Conservation (phyloP, 2,797 vertebrate genomes). For the Dermochelys coriacea region DNA sequence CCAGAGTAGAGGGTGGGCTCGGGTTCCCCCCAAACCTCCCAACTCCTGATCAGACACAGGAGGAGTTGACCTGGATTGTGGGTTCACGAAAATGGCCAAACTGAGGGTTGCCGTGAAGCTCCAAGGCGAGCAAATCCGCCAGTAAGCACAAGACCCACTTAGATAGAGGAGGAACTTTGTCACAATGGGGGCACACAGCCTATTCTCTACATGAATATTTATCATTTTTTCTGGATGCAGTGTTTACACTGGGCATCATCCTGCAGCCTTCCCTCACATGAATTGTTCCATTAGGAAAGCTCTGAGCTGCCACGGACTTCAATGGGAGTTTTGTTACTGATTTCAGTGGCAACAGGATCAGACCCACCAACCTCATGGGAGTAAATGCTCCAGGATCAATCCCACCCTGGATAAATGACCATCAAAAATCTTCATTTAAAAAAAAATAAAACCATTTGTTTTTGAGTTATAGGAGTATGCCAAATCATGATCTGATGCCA, state of each 20-base stretch:
- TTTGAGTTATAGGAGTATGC: not conserved
- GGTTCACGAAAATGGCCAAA: no score
- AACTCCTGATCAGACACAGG: no score
- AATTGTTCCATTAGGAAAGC: not conserved
- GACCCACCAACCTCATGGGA: not conserved
- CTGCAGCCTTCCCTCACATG: not conserved
- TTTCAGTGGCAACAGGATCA: not conserved
- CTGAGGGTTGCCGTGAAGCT: no score
- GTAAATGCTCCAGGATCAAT: not conserved
- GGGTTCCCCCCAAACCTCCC: no score
- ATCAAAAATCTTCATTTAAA: not conserved
- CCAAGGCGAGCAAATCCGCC: no score
- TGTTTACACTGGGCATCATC: not conserved
- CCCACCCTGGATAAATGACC: not conserved
- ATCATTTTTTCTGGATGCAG: not conserved
- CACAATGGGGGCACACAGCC: no score
- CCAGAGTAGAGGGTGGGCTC: no score
- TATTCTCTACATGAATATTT: fast-evolving
- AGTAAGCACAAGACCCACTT: no score
- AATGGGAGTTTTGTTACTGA: not conserved
- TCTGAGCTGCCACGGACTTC: no score
- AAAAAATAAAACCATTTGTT: not conserved
- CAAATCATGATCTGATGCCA: not conserved
- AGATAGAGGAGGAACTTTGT: no score
- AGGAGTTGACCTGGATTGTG: no score